Evolutionary conservation across 2,888 invertebrate genomes (phyloP).

Genomic region (Phengaris arion): DNA sequence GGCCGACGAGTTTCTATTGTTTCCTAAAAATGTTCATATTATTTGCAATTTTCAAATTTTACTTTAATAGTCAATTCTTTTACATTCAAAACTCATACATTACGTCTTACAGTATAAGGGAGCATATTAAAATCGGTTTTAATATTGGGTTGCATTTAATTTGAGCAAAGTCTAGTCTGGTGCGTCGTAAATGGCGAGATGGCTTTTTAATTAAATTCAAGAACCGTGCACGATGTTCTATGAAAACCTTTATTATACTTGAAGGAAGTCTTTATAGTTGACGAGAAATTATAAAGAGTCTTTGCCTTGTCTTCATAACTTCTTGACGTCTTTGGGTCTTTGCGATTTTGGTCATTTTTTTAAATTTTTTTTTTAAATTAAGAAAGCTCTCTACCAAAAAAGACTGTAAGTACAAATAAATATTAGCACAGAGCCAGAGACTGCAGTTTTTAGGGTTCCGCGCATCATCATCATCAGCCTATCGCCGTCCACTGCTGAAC

Average conservation of each 20-base stretch:
- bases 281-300: background rate
- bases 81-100: too few species aligned
- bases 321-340: background rate
- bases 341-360: slow-evolving; percentile 1
- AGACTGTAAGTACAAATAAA: background rate
- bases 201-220: slow-evolving; percentile 18
- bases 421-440: too few species aligned
- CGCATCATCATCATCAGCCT: too few species aligned
- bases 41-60: too few species aligned
- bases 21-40: too few species aligned
- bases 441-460: too few species aligned
- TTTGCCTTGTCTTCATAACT: background rate
- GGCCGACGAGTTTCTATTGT: too few species aligned
- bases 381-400: background rate
- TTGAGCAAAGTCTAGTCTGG: background rate
- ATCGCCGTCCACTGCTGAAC: too few species aligned
- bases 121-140: too few species aligned
- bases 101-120: too few species aligned
- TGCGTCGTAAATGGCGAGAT: slow-evolving; percentile 9
- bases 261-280: background rate
- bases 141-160: background rate
- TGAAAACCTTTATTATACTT: slow-evolving; percentile 16
- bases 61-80: too few species aligned
- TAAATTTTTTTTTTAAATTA: background rate
- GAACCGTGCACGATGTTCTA: background rate